Evolutionary conservation across 2,113 vertebrate species (phyloP), one percentile per base, ranked within the genome.

Genomic region (Zosterops hypoxanthus): DNA sequence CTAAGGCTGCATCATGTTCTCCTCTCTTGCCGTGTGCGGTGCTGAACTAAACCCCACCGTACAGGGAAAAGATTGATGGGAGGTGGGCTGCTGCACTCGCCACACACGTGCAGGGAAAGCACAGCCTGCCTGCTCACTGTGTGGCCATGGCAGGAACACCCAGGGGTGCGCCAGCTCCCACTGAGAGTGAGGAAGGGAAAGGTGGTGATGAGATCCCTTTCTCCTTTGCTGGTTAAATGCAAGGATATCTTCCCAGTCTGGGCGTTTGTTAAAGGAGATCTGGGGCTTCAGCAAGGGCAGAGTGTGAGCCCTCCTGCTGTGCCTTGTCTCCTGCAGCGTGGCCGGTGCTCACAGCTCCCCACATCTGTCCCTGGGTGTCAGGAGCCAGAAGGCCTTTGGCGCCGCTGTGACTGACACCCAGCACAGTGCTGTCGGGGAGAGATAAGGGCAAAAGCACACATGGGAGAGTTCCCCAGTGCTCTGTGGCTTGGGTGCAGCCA

Each of bases 71-170:
- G 36, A 52, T 33, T 12, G 1, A 1, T 13, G 60, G 42, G 19
- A 56, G 28, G 24, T 17, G 42, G 31, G 65, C 53, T 0, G 12
- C 42, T 66, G 47, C 39, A 3, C 28, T 50, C 26, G 11, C 31
- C 26, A 1, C 2, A 4, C 4, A 3, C 0, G 1, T 8, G 29
- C 31, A 59, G 39, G n/a, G 31, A 41, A 36, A 70, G 52, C 42
- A 66, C 75, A 68, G 65, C 28, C 24, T 61, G n/a, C 18, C 34
- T 2, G 5, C 19, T 12, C 5, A 0, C 19, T 5, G 7, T 1
- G 3, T 14, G 25, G 22, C 39, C 73, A 36, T 25, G 34, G 60
- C 41, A 65, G 75, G 33, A 52, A 1, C 14, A 39, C 2, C 8
- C 36, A 5, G 1, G 11, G 22, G 4, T 42, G 16, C 1, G 3